These are phyloP conservation scores for Diplosoma virens DNA, from an alignment of 23 tunicate species.

Conservation along the genomic window DNA sequence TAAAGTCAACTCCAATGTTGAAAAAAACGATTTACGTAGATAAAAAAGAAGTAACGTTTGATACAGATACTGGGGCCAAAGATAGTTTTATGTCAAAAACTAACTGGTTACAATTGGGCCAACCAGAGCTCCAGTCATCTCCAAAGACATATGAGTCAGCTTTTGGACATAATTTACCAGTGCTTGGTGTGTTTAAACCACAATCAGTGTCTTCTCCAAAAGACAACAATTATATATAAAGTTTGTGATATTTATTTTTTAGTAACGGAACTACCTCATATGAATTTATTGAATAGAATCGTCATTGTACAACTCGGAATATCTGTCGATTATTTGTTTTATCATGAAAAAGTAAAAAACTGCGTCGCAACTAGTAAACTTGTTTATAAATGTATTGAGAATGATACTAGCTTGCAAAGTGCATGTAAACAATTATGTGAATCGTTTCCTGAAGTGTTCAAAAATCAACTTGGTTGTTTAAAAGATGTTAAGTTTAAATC, in stretches of 20 bases:
- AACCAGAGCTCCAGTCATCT: conserved; percentile 1
- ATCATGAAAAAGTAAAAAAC: not conserved
- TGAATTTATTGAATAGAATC: conserved; percentile 4
- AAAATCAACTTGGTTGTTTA: conserved; percentile 2
- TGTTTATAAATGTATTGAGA: conserved; percentile 10
- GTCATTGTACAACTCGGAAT: conserved; percentile 7
- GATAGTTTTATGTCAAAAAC: conserved; percentile 13
- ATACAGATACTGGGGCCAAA: not conserved
- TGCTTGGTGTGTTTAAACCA: conserved; percentile 5
- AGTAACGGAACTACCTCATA: not conserved
- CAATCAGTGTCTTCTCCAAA: not conserved
- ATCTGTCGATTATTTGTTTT: conserved; percentile 7
- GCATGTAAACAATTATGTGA: conserved; percentile 18
- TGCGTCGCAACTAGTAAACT: not conserved
- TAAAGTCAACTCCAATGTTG: not conserved
- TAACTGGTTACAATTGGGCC: conserved; percentile 7
- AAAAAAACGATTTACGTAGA: not conserved
- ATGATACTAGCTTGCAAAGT: not conserved
- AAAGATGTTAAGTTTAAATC: conserved; percentile 9
- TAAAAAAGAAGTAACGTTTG: not conserved
- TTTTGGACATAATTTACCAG: conserved; percentile 15
- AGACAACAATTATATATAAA: not conserved
- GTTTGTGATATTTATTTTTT: not conserved
- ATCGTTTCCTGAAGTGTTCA: conserved; percentile 12
- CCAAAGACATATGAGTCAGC: not conserved